Evolutionary conservation across 1,140 invertebrate species (phyloP).

Genomic region (Tetranychus urticae): DNA sequence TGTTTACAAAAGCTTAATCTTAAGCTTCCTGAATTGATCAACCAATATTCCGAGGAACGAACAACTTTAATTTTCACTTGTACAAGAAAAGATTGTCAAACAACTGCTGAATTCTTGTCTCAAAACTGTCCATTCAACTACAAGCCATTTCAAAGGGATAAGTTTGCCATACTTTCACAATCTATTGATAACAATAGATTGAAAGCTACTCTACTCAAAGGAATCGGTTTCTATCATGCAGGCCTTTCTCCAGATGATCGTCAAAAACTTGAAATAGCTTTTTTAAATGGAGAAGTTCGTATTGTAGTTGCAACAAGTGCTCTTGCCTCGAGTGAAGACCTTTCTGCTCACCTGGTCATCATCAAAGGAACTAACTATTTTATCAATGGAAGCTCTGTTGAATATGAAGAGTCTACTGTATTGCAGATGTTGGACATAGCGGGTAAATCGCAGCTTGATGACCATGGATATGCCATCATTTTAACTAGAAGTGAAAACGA

Average conservation of each 20-base stretch:
- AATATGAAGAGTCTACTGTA: constrained; percentile 44
- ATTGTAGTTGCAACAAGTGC: constrained; percentile 89
- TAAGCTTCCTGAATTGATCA: constrained; percentile 38
- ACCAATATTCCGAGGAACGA: constrained; percentile 41
- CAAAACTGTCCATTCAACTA: constrained; percentile 33
- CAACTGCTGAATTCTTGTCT: constrained; percentile 28
- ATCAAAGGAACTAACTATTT: constrained; percentile 41
- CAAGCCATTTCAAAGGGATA: constrained; percentile 26
- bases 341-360: constrained; percentile 79
- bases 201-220: constrained; percentile 52
- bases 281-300: constrained; percentile 37
- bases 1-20: constrained; percentile 53
- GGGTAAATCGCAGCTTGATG: constrained; percentile 36
- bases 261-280: constrained; percentile 72
- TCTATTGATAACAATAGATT: constrained; percentile 36
- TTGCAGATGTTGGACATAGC: constrained; percentile 62
- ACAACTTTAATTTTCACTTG: constrained; percentile 54
- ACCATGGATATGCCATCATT: constrained; percentile 46
- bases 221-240: constrained; percentile 89
- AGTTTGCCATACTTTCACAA: constrained; percentile 23
- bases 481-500: constrained; percentile 41
- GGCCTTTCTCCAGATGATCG: constrained; percentile 88
- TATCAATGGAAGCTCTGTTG: constrained; percentile 33
- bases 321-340: constrained; percentile 81
- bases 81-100: constrained; percentile 41